Evolutionary conservation across 2,888 invertebrate species (phyloP).

Genomic region (Lissonota sp.): DNA sequence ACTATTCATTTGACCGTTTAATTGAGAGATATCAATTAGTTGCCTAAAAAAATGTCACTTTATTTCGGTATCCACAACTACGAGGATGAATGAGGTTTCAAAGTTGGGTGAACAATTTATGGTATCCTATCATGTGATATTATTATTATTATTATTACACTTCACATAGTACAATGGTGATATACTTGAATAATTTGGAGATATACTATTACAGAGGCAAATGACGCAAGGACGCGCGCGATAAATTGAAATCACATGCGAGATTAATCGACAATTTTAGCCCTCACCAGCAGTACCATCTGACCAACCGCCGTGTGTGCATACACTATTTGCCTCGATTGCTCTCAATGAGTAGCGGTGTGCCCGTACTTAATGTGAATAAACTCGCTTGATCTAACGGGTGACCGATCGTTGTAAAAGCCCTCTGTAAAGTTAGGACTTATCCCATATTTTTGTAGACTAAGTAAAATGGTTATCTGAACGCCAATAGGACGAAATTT

Average conservation of each 20-base stretch:
- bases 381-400: conserved; percentile 57
- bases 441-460: too few relatives aligned
- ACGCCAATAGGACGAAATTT: too few relatives aligned
- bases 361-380: conserved; percentile 69
- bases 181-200: conserved; percentile 18
- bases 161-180: neutral
- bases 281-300: conserved; percentile 59
- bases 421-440: too few relatives aligned
- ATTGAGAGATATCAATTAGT: too few relatives aligned
- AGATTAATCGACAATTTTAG: conserved; percentile 72
- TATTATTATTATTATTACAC: neutral
- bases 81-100: too few relatives aligned
- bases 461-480: too few relatives aligned
- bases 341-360: conserved; percentile 76
- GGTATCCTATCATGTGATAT: neutral
- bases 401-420: conserved; percentile 22
- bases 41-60: too few relatives aligned
- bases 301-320: conserved; percentile 62
- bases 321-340: conserved; percentile 75
- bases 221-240: conserved; percentile 60
- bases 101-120: too few relatives aligned
- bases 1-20: too few relatives aligned
- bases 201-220: conserved; percentile 23
- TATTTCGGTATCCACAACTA: too few relatives aligned
- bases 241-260: conserved; percentile 72